These are phyloP conservation scores for Siphamia tubifer DNA, from an alignment of 2,113 vertebrate genomes.

Conservation along the genomic window DNA sequence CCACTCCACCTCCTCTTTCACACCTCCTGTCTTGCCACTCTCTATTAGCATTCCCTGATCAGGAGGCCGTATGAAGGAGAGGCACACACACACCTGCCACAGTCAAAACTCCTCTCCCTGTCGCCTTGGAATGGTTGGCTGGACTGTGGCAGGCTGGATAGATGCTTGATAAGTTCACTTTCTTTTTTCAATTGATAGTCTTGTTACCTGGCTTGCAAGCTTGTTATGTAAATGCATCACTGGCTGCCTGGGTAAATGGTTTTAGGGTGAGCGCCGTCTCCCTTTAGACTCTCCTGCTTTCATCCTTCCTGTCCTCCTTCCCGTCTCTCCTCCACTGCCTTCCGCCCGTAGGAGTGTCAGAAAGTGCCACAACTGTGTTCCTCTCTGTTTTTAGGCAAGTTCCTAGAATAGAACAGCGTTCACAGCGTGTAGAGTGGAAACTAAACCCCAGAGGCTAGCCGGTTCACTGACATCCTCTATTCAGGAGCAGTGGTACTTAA, in stretches of 20 bases:
- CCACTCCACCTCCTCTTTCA: conserved; percentile 35
- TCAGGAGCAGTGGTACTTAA: conserved; percentile 44
- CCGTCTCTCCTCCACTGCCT: neutral
- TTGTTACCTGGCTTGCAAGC: conserved; percentile 2
- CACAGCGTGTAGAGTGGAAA: conserved; percentile 50
- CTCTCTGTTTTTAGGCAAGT: conserved; percentile 62
- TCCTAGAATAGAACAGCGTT: conserved; percentile 70
- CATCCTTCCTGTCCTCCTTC: conserved; percentile 2
- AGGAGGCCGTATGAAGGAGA: conserved; percentile 39
- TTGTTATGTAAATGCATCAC: conserved; percentile 32
- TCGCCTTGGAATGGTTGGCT: conserved; percentile 13
- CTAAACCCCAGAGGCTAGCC: conserved; percentile 52
- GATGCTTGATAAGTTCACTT: conserved; percentile 6
- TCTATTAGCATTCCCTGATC: conserved; percentile 43
- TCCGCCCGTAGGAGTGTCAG: conserved; percentile 57
- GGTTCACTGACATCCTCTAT: conserved; percentile 56
- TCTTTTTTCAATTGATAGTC: conserved; percentile 28
- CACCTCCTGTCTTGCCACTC: conserved; percentile 53
- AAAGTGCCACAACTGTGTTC: conserved; percentile 58
- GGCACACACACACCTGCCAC: conserved; percentile 59
- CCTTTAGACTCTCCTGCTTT: conserved; percentile 14
- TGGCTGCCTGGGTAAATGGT: conserved; percentile 23
- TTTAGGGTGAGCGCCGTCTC: conserved; percentile 1
- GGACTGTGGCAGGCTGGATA: neutral
- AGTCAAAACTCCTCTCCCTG: conserved; percentile 13